Conservation (phyloP, 2,888 invertebrate genomes). For the Pyrocoelia pectoralis region DNA sequence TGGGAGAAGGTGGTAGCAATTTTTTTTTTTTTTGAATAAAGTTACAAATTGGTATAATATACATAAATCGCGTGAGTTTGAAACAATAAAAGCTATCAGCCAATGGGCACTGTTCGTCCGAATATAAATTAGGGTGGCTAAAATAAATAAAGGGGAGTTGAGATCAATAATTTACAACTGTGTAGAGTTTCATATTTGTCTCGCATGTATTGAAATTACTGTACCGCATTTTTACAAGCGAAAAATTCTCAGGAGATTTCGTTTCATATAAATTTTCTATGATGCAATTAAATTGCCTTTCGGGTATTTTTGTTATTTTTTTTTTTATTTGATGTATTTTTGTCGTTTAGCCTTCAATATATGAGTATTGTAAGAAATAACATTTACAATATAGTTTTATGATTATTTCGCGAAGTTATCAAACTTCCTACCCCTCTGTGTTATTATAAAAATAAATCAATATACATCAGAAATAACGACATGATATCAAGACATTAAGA, state of each 20-base stretch:
- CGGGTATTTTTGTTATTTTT: slow-evolving; percentile 43
- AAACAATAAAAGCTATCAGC: slow-evolving; percentile 51
- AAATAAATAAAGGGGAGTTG: slow-evolving; percentile 58
- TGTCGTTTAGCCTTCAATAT: slow-evolving; percentile 38
- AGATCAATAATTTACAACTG: slow-evolving; percentile 59
- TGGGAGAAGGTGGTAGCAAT: too few relatives aligned
- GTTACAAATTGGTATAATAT: slow-evolving; percentile 34
- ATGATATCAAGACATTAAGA: slow-evolving; percentile 43
- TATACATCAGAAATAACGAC: slow-evolving; percentile 41
- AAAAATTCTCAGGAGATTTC: slow-evolving; percentile 55
- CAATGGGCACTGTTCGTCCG: slow-evolving; percentile 46
- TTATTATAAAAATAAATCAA: slow-evolving; percentile 43
- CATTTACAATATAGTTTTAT: background rate
- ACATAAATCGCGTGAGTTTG: slow-evolving; percentile 44
- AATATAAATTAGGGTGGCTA: slow-evolving; percentile 59
- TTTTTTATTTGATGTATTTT: slow-evolving; percentile 45
- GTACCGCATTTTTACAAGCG: slow-evolving; percentile 57
- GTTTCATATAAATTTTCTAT: slow-evolving; percentile 57
- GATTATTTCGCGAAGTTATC: background rate
- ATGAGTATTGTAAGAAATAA: slow-evolving; percentile 13
- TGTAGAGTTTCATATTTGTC: slow-evolving; percentile 55
- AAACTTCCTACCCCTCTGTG: slow-evolving; percentile 18
- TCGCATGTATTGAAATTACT: slow-evolving; percentile 52
- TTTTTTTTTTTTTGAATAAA: slow-evolving; percentile 23
- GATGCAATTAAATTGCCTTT: slow-evolving; percentile 53